These are phyloP conservation scores for Casuarius casuarius DNA, from an alignment of 2,113 vertebrate species.

Conservation along the genomic window DNA sequence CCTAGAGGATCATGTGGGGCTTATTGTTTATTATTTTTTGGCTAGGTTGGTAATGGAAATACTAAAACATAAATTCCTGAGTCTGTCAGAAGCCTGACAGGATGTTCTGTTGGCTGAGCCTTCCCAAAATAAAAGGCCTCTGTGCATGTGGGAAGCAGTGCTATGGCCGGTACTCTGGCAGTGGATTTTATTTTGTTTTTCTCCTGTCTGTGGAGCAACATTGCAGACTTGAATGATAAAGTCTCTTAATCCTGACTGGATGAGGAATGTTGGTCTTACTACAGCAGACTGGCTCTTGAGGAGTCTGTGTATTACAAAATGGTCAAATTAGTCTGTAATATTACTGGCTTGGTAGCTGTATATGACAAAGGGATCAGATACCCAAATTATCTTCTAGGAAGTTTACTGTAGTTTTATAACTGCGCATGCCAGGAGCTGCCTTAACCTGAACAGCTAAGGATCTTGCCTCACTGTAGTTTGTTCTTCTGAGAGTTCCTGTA, in stretches of 20 bases:
- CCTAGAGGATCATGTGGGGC: not conserved
- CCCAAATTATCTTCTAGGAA: not conserved
- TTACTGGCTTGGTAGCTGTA: not conserved
- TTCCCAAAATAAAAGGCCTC: not conserved
- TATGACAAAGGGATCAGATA: not conserved
- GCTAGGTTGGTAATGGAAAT: not conserved
- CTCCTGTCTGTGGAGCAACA: not conserved
- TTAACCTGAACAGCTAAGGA: not conserved
- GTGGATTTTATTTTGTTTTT: not conserved
- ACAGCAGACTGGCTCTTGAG: not conserved
- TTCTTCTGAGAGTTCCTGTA: not conserved
- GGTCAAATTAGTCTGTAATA: not conserved
- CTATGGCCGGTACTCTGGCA: not conserved
- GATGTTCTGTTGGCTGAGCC: not conserved
- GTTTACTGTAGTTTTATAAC: not conserved
- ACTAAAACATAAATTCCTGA: not conserved
- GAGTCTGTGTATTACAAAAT: not conserved
- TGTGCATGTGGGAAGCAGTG: not conserved
- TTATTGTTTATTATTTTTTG: not conserved
- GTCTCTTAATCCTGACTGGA: not conserved
- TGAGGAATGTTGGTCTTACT: not conserved
- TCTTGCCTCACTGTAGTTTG: not conserved
- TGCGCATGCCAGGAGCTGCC: not conserved
- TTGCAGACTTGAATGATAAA: not conserved
- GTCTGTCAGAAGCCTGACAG: not conserved